Evolutionary conservation across 2,113 vertebrate species (phyloP).

Genomic region (Prionailurus viverrinus): DNA sequence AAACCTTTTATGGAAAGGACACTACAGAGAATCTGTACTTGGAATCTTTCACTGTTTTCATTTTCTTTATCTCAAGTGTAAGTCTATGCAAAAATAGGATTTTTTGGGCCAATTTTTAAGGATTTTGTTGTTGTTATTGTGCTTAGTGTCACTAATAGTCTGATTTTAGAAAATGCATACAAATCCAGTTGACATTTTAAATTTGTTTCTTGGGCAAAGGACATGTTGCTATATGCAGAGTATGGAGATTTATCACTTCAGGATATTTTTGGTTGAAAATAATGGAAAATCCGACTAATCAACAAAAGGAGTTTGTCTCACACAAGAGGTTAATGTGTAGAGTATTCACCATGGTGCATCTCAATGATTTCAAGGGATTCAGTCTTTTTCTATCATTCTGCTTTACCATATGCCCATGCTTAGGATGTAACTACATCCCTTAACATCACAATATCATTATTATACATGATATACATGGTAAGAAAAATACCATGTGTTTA

Average conservation of each 20-base stretch:
- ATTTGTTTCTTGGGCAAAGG: not conserved
- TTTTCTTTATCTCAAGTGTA: not conserved
- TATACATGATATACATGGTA: not conserved
- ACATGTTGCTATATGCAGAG: not conserved
- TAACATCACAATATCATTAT: not conserved
- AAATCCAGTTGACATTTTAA: not conserved
- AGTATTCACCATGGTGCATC: not conserved
- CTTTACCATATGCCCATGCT: not conserved
- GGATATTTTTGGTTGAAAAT: not conserved
- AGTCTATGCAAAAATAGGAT: not conserved
- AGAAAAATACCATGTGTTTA: not conserved
- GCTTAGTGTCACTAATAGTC: not conserved
- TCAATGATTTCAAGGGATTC: not conserved
- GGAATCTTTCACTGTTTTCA: not conserved
- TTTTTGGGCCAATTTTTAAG: not conserved
- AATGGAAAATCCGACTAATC: not conserved
- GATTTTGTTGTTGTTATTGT: not conserved
- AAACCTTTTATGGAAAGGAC: not conserved
- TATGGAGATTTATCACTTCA: slow-evolving; percentile 11
- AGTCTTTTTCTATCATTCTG: not conserved
- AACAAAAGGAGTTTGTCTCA: not conserved
- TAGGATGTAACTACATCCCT: not conserved
- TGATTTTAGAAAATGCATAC: slow-evolving; percentile 10
- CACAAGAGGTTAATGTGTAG: not conserved
- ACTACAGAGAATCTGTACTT: not conserved